Conservation (phyloP, 2,113 vertebrate genomes). For the Anthoscopus minutus region DNA sequence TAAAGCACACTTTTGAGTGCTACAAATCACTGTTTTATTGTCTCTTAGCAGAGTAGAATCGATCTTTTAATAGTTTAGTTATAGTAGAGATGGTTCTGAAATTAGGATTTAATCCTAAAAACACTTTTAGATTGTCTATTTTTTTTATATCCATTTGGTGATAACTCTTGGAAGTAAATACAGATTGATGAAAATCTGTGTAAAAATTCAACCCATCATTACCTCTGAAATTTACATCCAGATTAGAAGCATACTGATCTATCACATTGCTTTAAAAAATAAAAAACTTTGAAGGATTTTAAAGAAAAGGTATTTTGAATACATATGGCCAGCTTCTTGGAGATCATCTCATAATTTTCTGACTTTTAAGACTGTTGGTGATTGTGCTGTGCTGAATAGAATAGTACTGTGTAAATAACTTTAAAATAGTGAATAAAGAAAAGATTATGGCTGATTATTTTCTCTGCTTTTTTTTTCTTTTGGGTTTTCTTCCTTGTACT, state of each 20-base stretch:
- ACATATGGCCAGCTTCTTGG: not conserved
- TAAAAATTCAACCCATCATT: not conserved
- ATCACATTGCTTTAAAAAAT: not conserved
- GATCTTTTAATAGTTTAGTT: not conserved
- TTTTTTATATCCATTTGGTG: not conserved
- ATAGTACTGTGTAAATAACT: not conserved
- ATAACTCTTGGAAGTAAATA: not conserved
- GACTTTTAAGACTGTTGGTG: not conserved
- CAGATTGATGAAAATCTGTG: not conserved
- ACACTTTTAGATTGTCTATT: rapidly evolving
- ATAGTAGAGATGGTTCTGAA: not conserved
- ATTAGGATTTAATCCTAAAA: not conserved
- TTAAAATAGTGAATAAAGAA: not conserved
- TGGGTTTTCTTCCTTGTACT: not conserved
- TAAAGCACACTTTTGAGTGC: not conserved
- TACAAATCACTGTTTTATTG: not conserved
- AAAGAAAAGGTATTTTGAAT: not conserved
- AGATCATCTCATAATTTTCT: not conserved
- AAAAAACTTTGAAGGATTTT: not conserved
- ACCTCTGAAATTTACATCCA: not conserved
- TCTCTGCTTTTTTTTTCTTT: not conserved
- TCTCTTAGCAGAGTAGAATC: not conserved
- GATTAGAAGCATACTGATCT: not conserved
- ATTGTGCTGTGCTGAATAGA: not conserved
- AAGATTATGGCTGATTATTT: not conserved